Percentiles rank a stretch among this genome's conserved stretches.
These are phyloP conservation scores for Isichthys henryi DNA, from an alignment of 2,113 vertebrate genomes.

Conservation along the genomic window DNA sequence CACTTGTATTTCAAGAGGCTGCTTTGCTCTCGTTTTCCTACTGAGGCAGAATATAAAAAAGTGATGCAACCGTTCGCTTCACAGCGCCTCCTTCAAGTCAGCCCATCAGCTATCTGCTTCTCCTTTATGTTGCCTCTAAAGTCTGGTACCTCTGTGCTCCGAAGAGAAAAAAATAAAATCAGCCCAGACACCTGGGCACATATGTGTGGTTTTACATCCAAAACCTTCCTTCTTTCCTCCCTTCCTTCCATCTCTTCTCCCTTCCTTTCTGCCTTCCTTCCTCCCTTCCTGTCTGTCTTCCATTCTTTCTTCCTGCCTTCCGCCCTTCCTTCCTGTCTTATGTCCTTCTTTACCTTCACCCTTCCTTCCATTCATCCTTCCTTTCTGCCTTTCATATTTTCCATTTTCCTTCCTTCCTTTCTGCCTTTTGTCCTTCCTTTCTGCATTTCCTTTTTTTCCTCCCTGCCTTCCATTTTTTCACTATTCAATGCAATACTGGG, in stretches of 20 bases:
- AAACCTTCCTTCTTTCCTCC: neutral
- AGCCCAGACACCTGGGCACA: neutral
- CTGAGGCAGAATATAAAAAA: constrained; percentile 41
- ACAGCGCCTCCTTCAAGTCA: neutral
- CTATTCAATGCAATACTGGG: neutral
- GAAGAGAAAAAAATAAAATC: neutral
- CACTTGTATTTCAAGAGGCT: constrained; percentile 15
- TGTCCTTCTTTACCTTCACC: neutral
- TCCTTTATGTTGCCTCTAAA: neutral
- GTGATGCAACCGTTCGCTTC: neutral
- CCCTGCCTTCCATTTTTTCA: neutral
- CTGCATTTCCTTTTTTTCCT: neutral
- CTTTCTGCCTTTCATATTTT: neutral
- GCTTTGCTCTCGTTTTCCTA: constrained; percentile 32
- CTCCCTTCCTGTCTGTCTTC: neutral
- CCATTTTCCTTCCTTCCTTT: neutral
- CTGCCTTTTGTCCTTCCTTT: neutral
- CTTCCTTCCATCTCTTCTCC: neutral
- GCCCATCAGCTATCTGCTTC: neutral
- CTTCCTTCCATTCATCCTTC: neutral
- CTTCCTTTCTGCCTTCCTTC: neutral
- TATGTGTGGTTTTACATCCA: neutral
- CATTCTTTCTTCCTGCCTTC: neutral
- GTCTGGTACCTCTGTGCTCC: neutral
- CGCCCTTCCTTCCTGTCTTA: neutral